Evolutionary conservation across 2,888 invertebrate genomes (phyloP).

Genomic region (Papilio elwesi): DNA sequence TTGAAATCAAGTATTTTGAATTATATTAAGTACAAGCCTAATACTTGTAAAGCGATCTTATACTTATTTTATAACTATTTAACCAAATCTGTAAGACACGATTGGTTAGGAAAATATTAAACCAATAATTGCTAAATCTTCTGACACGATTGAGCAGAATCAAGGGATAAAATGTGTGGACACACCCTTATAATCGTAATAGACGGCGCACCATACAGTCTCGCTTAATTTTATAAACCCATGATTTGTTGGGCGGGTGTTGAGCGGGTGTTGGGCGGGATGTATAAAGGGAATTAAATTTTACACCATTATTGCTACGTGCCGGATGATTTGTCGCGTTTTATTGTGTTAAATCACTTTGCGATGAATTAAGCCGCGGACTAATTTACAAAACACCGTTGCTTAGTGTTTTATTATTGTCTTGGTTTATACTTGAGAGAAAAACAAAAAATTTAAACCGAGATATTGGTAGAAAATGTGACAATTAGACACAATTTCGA

Average conservation of each 20-base stretch:
- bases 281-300: slow-evolving; percentile 43
- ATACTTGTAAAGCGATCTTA: too few species aligned
- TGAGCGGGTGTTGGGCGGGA: slow-evolving; percentile 46
- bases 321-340: slow-evolving; percentile 33
- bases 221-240: slow-evolving; percentile 55
- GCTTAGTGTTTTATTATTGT: neutral
- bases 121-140: too few species aligned
- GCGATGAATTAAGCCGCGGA: neutral
- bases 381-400: neutral
- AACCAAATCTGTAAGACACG: too few species aligned
- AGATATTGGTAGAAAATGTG: too few species aligned
- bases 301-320: slow-evolving; percentile 47
- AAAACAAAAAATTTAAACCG: too few species aligned
- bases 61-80: too few species aligned
- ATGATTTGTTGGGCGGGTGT: slow-evolving; percentile 55
- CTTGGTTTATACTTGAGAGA: neutral
- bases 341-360: slow-evolving; percentile 30
- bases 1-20: too few species aligned
- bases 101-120: too few species aligned
- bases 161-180: neutral
- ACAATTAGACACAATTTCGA: too few species aligned
- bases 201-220: slow-evolving; percentile 40
- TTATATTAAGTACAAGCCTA: too few species aligned
- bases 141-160: too few species aligned
- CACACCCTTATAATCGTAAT: slow-evolving; percentile 37